Base-by-base conservation (phyloP, 2,113 vertebrate genomes). In the Carassius gibelio region DNA sequence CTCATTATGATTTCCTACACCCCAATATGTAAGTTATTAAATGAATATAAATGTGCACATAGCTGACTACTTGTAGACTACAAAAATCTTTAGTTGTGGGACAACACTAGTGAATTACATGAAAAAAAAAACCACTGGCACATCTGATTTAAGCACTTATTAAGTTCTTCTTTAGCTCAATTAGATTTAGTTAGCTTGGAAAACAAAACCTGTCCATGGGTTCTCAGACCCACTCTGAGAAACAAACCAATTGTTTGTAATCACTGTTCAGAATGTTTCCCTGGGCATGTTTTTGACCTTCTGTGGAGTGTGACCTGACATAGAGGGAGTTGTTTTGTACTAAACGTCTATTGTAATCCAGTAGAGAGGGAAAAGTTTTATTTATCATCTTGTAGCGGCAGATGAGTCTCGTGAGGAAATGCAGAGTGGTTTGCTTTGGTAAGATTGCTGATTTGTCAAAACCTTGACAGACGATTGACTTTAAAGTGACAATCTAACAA, bases 231-330 rank as follows among this genome's bases (percentile, higher is more conserved):
- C 4, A 8, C 75, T 10, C 26, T 15, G 50, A 76, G 75, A 59
- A 55, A 62, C 36, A 62, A 79, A 61, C 21, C 77, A 62, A 79
- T 79, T 79, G 34, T 42, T 79, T 62, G 11, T 79, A 79, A 62
- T 79, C 21, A 45, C 21, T 79, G 57, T 61, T 61, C 5, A 79
- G 59, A 23, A 79, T 45, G 77, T 64, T 80, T 80, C 77, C 77
- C 77, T 2, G n/a, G n/a, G 59, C 59, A 15, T 42, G 5, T 80
- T 23, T 80, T 26, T 80, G 13, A 48, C 77, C 57, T 45, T 80
- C 77, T 80, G 38, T 26, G 23, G 34, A 79, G 36, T 80, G 62
- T 21, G 26, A 80, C 6, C n/a, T 45, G 13, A 48, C n/a, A 64
- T 30, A n/a, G 52, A 21, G 71, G 38, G 42, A 48, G n/a, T n/a